Base-by-base conservation (phyloP, 1,140 invertebrate genomes). In the Heliconius melpomene region DNA sequence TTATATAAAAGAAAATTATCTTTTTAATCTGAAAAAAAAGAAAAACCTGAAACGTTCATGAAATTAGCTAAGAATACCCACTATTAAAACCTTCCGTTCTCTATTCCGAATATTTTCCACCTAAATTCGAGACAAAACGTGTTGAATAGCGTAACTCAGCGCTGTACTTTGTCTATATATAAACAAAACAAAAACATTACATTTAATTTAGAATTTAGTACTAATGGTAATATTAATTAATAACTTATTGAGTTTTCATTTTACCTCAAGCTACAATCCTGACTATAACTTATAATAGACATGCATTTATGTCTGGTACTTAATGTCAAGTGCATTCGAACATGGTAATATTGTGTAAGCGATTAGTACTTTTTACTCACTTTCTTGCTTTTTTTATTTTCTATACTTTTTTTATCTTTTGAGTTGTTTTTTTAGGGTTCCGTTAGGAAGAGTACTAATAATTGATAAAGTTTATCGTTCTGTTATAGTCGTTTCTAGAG, bases 311-410 rank as follows among this genome's bases (percentile, higher is more conserved):
- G 18, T 54, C 2, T 54, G 6, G 20, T 13, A n/a, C 52, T 54
- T 54, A n/a, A n/a, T n/a, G 52, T 54, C 52, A 54, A 54, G 52
- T 54, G 52, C 52, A 54, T 54, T 54, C 52, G 52, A 54, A n/a
- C 20, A n/a, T 7, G 52, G 20, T n/a, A 54, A 54, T n/a, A 20
- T 52, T 18, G 16, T 20, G 8, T n/a, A 54, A 20, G 52, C 20
- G 20, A 0, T 54, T 18, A 54, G 16, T 54, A 54, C 0, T 54
- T n/a, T 54, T n/a, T 54, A 54, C 20, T 54, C 20, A 8, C 52
- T 46, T 46, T 46, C 3, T 29, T 29, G 26, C 29, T 29, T 29
- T 29, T 3, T 1, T 3, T 13, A 46, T 2, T 16, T 46, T 16
- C 0, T 46, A 46, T 46, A 5, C 0, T 46, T 46, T 3, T 46